Conservation (phyloP, 37 sponge, comb jelly and placozoan species). For the Theonella swinhoei region DNA sequence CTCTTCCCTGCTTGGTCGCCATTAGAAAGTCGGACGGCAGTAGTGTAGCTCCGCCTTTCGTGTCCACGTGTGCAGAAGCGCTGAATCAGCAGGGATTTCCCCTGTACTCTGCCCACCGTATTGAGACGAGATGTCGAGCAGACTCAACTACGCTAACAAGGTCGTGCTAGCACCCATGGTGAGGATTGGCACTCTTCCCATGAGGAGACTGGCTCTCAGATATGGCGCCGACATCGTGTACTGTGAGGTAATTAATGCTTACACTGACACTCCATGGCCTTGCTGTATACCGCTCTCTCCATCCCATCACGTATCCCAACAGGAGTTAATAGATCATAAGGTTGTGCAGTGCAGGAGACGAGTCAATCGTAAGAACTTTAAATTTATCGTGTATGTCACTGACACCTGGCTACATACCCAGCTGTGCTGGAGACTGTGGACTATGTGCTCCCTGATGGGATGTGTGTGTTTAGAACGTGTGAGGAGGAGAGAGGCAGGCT, state of each 20-base stretch:
- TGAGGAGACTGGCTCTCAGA: constrained; percentile 78
- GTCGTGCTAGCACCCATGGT: constrained; percentile 98
- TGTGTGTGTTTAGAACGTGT: constrained; percentile 89
- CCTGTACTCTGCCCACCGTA: neutral
- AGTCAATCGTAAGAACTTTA: constrained; percentile 65
- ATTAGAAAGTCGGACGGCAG: neutral
- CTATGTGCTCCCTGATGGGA: constrained; percentile 75
- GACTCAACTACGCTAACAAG: constrained; percentile 69
- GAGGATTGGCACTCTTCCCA: constrained; percentile 91
- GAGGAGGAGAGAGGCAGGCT: constrained; percentile 70
- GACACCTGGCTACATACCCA: too few species aligned
- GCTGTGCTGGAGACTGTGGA: constrained; percentile 91
- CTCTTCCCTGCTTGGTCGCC: neutral
- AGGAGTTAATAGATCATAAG: constrained; percentile 92
- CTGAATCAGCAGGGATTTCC: neutral
- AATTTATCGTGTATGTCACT: neutral
- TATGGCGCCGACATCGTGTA: constrained; percentile 98
- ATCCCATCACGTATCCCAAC: neutral
- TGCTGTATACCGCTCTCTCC: neutral
- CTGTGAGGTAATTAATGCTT: constrained; percentile 69
- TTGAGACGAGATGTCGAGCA: neutral
- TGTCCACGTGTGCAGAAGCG: neutral
- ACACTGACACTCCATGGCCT: neutral
- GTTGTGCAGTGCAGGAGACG: constrained; percentile 76
- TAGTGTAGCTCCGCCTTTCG: neutral